Evolutionary conservation across 2,888 invertebrate genomes (phyloP).

Genomic region (Theristus sp.): DNA sequence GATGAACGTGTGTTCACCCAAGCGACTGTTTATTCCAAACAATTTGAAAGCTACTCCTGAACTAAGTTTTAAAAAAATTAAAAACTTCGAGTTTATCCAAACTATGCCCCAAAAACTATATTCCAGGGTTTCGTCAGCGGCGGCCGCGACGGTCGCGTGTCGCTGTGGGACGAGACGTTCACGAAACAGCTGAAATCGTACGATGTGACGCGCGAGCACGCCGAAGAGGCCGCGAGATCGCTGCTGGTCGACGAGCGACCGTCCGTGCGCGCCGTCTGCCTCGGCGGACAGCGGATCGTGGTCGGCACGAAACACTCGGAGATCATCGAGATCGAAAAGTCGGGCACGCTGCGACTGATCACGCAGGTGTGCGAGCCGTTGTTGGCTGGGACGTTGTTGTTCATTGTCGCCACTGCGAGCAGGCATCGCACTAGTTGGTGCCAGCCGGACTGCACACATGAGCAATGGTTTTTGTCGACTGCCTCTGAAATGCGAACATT

Average conservation of each 20-base stretch:
- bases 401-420: no score
- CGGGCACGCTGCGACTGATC: background rate
- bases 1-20: no score
- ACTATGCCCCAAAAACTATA: no score
- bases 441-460: no score
- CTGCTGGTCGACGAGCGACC: background rate
- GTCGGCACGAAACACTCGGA: background rate
- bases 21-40: no score
- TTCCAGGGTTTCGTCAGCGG: conserved; percentile 33
- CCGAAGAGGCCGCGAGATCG: background rate
- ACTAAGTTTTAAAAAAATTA: no score
- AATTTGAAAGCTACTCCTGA: no score
- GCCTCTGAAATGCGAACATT: no score
- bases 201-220: conserved; percentile 15
- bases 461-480: background rate
- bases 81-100: no score
- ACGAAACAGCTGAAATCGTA: conserved; percentile 31
- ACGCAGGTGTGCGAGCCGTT: background rate
- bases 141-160: conserved; percentile 34
- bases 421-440: no score
- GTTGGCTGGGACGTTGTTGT: background rate
- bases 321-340: background rate
- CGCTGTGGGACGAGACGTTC: conserved; percentile 33
- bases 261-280: background rate
- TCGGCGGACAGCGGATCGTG: background rate